A percentile compares a stretch with the other conserved stretches of the same genome.
These are phyloP conservation scores for Macroramphosus scolopax DNA, from an alignment of 2,797 vertebrate genomes.

Conservation along the genomic window DNA sequence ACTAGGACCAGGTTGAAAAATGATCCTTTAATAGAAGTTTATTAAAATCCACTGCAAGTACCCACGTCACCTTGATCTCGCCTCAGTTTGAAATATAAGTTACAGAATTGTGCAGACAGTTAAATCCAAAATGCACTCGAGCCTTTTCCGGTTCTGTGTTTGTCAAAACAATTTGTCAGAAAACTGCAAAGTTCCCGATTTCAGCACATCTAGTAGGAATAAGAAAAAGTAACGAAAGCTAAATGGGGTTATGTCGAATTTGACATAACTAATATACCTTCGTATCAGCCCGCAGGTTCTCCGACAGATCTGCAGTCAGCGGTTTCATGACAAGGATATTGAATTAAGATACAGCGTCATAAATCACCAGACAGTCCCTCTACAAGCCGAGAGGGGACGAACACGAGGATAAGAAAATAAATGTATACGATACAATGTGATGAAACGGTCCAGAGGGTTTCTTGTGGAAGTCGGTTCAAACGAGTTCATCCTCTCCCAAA, in stretches of 20 bases:
- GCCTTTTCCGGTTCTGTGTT: too few species aligned
- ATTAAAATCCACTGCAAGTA: too few species aligned
- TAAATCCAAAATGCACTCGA: too few species aligned
- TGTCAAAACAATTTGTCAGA: too few species aligned
- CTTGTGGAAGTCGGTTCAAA: neutral
- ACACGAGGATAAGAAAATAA: constrained; percentile 5
- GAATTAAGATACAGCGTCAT: constrained; percentile 11
- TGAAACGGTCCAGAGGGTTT: neutral
- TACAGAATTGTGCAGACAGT: too few species aligned
- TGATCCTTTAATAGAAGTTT: too few species aligned
- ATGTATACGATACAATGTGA: neutral
- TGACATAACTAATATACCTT: neutral
- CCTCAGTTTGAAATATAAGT: too few species aligned
- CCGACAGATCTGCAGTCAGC: constrained; percentile 4
- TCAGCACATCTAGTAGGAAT: too few species aligned
- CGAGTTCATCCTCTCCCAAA: constrained; percentile 16
- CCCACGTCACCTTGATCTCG: too few species aligned
- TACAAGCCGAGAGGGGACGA: neutral
- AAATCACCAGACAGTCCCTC: constrained; percentile 1
- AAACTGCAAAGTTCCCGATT: too few species aligned
- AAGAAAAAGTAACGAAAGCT: too few species aligned
- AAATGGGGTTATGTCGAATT: neutral
- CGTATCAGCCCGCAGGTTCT: neutral
- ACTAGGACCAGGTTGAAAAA: too few species aligned
- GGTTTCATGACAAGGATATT: constrained; percentile 12